Evolutionary conservation across 2,113 vertebrate species (phyloP).

Genomic region (Lophotis ruficrista): DNA sequence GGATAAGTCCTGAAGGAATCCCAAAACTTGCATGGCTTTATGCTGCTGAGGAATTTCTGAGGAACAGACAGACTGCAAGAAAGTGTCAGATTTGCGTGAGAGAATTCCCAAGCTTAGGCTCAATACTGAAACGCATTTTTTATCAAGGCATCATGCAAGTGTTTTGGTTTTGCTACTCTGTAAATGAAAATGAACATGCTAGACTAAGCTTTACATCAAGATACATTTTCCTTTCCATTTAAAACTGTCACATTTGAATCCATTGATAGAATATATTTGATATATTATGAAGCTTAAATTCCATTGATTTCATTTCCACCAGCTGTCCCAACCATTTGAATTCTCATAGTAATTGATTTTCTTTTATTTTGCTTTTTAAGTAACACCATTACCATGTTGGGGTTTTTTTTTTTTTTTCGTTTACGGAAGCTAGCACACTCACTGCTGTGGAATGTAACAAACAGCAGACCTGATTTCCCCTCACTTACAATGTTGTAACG

Average conservation of each 20-base stretch:
- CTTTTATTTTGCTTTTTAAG: background rate
- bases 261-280: constrained; percentile 10
- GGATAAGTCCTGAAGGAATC: background rate
- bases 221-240: constrained; percentile 6
- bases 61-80: background rate
- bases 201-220: constrained; percentile 17
- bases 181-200: background rate
- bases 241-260: constrained; percentile 47
- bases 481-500: background rate
- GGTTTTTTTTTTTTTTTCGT: background rate
- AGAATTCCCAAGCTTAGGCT: background rate
- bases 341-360: constrained; percentile 28
- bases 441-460: background rate
- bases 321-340: constrained; percentile 25
- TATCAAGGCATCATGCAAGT: background rate
- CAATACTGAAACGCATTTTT: background rate
- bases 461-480: background rate
- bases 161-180: background rate
- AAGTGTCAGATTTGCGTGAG: background rate
- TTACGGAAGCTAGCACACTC: background rate
- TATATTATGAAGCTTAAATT: background rate
- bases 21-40: background rate
- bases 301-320: background rate
- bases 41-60: background rate
- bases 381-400: background rate